Base-by-base conservation (phyloP, 2,113 vertebrate genomes). In the Nothobranchius kuhntae region DNA sequence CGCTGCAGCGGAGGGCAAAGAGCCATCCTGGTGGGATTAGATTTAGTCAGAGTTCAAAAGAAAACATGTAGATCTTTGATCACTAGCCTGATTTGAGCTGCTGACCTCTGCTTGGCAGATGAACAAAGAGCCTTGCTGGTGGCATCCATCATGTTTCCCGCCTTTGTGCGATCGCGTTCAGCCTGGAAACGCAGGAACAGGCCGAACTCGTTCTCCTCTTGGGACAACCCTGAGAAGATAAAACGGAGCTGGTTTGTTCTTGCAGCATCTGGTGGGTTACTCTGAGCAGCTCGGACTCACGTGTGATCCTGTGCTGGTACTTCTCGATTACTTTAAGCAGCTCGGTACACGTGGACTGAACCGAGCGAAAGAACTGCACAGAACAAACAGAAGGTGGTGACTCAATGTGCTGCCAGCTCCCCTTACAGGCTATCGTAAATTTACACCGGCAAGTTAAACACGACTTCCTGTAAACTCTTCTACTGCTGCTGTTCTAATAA, bases 161-260 rank as follows among this genome's bases (percentile, higher is more conserved):
- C 91, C 85, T 94, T 92, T 5, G 91, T 94, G 66, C 83, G 80
- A 58, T 94, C 92, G 15, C 89, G 90, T 65, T 94, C 92, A 3
- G 86, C 93, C 86, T 96, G 94, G 85, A 93, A 92, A 75, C 86
- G 91, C 74, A 95, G 77, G 74, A 95, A 95, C 54, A 95, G 84
- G 14, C 93, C 94, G 1, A 95, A 81, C 75, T 96, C 94, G 48
- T 95, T 95, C 92, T 96, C 94, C 86, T 96, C 94, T 79, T 95
- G 92, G 50, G 92, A 93, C 76, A 95, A 52, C 15, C 83, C 89
- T 89, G 17, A 55, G 10, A 21, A 17, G 21, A 50, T n/a, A 50
- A 45, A 45, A 45, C 8, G 9, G 12, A 45, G 12, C 44, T 12
- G 12, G 1, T 10, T 13, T 4, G 13, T 3, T 45, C 44, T 45